Evolutionary conservation across 1,140 invertebrate genomes (phyloP), one percentile per base, ranked within the genome.

Genomic region (Drosophila burlai): DNA sequence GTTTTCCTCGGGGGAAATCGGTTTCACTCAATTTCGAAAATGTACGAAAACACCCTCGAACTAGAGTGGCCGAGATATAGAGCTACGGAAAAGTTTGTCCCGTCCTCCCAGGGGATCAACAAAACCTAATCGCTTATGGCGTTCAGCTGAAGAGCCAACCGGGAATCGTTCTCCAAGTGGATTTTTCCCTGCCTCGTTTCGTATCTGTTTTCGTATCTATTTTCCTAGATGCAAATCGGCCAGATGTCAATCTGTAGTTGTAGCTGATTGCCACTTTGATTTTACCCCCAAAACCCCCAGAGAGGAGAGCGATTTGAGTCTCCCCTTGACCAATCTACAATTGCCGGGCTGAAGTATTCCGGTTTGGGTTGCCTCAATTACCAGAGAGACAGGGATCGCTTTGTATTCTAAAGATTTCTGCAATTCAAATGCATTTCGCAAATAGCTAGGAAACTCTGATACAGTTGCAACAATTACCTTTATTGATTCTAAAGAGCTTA

Each of bases 41-140:
- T 78, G 79, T 79, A 59, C 21, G 26, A 55, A 59, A 71, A 77
- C 73, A 75, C 58, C 78, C 64, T 29, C 68, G 34, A 64, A 71
- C 45, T 49, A 11, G 24, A 42, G 45, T 65, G 60, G 42, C 63
- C 40, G 38, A 71, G 78, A 38, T 42, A 45, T 57, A 40, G 36
- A n/a, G 21, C 36, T 26, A 49, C 2, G 40, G 34, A 61, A 69
- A 73, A 73, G n/a, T 73, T 73, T 45, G 46, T 29, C 50, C 52
- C 59, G 18, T 74, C 52, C 64, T 76, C 83, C 80, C 89, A n/a
- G 64, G 87, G 52, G 87, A 80, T 60, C 81, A 91, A 91, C 87
- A 89, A 73, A 91, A 91, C 81, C 55, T 91, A 91, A 91, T 91
- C 87, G 87, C 76, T 91, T 91, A 91, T 91, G 81, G 83, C 54